Evolutionary conservation across 2,113 vertebrate species (phyloP).

Genomic region (Myrmecophaga tridactyla): DNA sequence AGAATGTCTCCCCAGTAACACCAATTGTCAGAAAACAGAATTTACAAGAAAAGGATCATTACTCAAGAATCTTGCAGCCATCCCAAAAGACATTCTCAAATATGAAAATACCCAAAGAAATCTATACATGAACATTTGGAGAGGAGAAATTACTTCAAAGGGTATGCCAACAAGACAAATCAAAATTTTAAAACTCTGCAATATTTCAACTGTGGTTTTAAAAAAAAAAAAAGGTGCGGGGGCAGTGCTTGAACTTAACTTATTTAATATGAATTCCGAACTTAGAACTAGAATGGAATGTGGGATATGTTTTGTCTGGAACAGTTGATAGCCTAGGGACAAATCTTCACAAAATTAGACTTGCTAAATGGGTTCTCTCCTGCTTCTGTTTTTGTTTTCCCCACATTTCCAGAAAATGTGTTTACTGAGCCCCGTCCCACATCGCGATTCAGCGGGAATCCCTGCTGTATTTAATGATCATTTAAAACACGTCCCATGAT

Average conservation of each 20-base stretch:
- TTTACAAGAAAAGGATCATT: not conserved
- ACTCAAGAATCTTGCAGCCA: not conserved
- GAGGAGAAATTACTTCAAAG: not conserved
- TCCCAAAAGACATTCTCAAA: not conserved
- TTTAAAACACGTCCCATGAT: not conserved
- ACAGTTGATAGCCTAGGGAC: not conserved
- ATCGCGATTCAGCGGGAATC: not conserved
- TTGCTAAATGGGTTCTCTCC: not conserved
- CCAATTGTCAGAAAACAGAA: not conserved
- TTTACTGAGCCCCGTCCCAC: not conserved
- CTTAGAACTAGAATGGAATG: too few relatives aligned
- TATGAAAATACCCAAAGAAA: not conserved
- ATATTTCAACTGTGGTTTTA: not conserved
- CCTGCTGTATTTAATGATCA: not conserved
- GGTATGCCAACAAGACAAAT: not conserved
- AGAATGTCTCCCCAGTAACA: not conserved
- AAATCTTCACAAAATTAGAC: not conserved
- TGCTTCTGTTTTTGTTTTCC: not conserved
- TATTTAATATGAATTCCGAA: not conserved
- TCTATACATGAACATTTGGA: not conserved
- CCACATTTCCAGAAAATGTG: not conserved
- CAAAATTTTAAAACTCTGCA: not conserved
- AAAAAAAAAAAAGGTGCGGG: too few relatives aligned
- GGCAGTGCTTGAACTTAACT: not conserved
- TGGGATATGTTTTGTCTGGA: not conserved